Conservation (phyloP, 2,888 invertebrate species). For the Drosophila incognita region DNA sequence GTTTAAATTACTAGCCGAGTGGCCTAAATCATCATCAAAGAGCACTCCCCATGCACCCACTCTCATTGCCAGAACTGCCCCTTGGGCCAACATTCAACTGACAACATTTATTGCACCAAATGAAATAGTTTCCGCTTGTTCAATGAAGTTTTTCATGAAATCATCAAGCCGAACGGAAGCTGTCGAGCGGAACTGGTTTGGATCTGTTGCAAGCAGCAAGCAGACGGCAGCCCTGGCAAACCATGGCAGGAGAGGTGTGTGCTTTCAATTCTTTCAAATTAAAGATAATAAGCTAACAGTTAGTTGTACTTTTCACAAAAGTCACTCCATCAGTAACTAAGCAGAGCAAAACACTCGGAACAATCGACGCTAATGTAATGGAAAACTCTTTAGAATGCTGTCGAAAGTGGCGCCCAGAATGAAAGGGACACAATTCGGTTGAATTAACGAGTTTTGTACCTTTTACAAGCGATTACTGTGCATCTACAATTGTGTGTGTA, state of each 20-base stretch:
- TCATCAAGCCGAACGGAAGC: slow-evolving; percentile 81
- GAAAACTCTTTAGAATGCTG: slow-evolving; percentile 54
- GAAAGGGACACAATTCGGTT: slow-evolving; percentile 37
- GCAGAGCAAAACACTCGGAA: slow-evolving; percentile 30
- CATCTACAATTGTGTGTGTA: slow-evolving; percentile 43
- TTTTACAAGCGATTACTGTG: slow-evolving; percentile 75
- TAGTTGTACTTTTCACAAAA: slow-evolving; percentile 12
- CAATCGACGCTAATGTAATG: slow-evolving; percentile 61
- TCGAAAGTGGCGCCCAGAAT: slow-evolving; percentile 27
- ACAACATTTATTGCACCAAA: slow-evolving; percentile 68
- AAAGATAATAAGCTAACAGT: slow-evolving; percentile 26
- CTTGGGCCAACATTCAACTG: slow-evolving; percentile 36
- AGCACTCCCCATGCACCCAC: slow-evolving; percentile 14
- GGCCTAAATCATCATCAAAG: slow-evolving; percentile 65
- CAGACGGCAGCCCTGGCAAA: background rate
- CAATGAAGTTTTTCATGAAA: slow-evolving; percentile 81
- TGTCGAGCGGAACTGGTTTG: slow-evolving; percentile 76
- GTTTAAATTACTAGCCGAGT: slow-evolving; percentile 49
- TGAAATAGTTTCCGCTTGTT: slow-evolving; percentile 78
- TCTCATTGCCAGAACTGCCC: background rate
- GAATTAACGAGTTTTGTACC: slow-evolving; percentile 63
- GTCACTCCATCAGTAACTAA: slow-evolving; percentile 49
- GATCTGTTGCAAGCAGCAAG: slow-evolving; percentile 60
- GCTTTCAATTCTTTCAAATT: slow-evolving; percentile 33
- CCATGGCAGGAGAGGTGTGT: slow-evolving; percentile 34